Percentiles rank a stretch among this genome's conserved stretches.
Evolutionary conservation across 2,888 invertebrate genomes (phyloP).

Genomic region (Philaethria dido): DNA sequence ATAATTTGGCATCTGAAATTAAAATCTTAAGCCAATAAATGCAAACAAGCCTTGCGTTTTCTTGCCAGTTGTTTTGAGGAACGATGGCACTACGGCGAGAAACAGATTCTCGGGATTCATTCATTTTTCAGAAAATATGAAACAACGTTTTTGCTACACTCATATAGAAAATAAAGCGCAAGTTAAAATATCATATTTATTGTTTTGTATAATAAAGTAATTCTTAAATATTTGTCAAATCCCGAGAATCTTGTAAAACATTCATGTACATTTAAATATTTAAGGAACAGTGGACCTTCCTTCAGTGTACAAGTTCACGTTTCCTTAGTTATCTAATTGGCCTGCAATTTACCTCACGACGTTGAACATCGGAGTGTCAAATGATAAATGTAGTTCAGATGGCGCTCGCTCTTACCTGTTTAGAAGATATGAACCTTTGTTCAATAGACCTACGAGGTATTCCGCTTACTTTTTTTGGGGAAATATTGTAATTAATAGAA

Average conservation of each 20-base stretch:
- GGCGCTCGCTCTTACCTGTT: constrained; percentile 77
- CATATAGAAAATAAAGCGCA: background rate
- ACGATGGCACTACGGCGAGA: constrained; percentile 47
- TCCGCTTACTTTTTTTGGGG: constrained; percentile 77
- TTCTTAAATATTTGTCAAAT: background rate
- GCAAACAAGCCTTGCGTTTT: constrained; percentile 66
- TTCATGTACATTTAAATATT: constrained; percentile 17
- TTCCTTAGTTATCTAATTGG: constrained; percentile 43
- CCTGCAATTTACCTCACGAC: constrained; percentile 40
- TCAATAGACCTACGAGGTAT: constrained; percentile 78
- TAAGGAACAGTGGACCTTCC: constrained; percentile 10
- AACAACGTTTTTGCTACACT: background rate
- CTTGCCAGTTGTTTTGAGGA: constrained; percentile 31
- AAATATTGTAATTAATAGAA: constrained; percentile 72
- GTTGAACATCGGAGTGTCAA: constrained; percentile 37
- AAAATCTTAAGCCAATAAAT: constrained; percentile 73
- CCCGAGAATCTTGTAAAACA: constrained; percentile 29
- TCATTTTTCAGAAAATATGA: background rate
- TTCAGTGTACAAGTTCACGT: background rate
- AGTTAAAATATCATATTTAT: background rate
- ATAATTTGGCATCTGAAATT: constrained; percentile 79
- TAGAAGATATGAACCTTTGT: constrained; percentile 73
- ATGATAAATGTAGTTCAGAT: constrained; percentile 43
- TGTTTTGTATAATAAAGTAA: background rate
- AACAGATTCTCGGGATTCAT: constrained; percentile 24